Base-by-base conservation (phyloP, 2,888 invertebrate species). In the Homarus gammarus region DNA sequence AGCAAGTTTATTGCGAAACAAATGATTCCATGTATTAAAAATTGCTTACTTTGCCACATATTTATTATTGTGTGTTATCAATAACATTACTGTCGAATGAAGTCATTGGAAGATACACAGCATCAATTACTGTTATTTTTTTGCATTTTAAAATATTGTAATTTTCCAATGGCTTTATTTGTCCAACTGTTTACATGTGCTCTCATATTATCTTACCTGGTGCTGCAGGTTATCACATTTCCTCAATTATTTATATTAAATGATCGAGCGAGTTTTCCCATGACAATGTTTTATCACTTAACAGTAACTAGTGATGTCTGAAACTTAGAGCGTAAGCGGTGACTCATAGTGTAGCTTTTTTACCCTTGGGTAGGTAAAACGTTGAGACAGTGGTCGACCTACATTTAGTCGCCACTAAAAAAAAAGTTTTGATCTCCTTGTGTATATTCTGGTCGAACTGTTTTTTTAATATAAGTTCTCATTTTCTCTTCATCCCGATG, bases 201-300 rank as follows among this genome's bases (percentile, higher is more conserved):
- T 44, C 64, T 70, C 68, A 44, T 36, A 27, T 68, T 22, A 51
- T 27, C 27, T 72, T n/a, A 51, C 33, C 78, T 72, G 73, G 33
- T 61, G 56, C 56, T 22, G 49, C 84, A 75, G 73, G 73, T 70
- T 61, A 64, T 27, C n/a, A 73, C n/a, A 15, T 36, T 51, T 56
- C 49, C 44, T 51, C 73, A 84, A 36, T 56, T 56, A 51, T 73
- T 84, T 84, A 84, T 56, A 27, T 73, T 84, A 84, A 84, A 68
- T 73, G 73, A n/a, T 84, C 73, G 70, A 84, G 84, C 56, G 84
- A 84, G 73, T 56, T 38, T 56, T 73, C 73, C 85, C 85, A 85
- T 77, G 78, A 85, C 78, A 77, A 85, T 70, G 51, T 70, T 85
- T 79, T 44, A 49, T 85, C 27, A 64, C 78, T 36, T 68, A 49